Conservation (phyloP, 2,797 vertebrate genomes). For the Sebastes hopkinsi region DNA sequence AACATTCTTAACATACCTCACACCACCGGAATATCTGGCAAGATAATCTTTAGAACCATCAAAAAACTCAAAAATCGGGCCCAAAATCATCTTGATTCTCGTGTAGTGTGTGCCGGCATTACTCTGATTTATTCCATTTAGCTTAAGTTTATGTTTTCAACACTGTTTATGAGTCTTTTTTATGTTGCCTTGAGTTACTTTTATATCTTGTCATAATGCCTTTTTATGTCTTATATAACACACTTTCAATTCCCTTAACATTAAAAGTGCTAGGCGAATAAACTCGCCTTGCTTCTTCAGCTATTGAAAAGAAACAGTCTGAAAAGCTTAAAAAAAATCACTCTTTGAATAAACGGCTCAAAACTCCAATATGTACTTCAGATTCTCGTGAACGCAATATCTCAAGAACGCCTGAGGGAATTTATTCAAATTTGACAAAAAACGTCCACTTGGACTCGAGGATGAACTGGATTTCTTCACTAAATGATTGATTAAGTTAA, state of each 20-base stretch:
- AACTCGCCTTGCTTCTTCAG: not conserved
- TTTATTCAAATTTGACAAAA: not conserved
- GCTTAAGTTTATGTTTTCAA: not conserved
- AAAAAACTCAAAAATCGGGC: too few relatives aligned
- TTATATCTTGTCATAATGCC: not conserved
- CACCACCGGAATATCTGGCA: too few relatives aligned
- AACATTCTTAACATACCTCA: too few relatives aligned
- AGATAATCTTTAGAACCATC: too few relatives aligned
- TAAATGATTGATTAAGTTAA: not conserved
- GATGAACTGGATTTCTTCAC: not conserved
- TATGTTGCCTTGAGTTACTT: not conserved
- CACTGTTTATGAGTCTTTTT: not conserved
- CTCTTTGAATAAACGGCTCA: not conserved
- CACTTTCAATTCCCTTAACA: not conserved
- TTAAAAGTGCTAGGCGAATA: not conserved
- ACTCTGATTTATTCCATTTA: not conserved
- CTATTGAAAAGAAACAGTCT: not conserved
- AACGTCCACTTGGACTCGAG: not conserved
- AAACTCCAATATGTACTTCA: not conserved
- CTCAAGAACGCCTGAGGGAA: too few relatives aligned
- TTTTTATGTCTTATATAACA: not conserved
- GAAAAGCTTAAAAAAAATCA: not conserved
- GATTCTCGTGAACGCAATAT: too few relatives aligned
- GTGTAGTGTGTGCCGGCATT: too few relatives aligned
- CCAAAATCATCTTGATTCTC: too few relatives aligned